phyloP scores from a whole-genome alignment of 2,113 vertebrate genomes.

The Cebidichthys violaceus region DNA sequence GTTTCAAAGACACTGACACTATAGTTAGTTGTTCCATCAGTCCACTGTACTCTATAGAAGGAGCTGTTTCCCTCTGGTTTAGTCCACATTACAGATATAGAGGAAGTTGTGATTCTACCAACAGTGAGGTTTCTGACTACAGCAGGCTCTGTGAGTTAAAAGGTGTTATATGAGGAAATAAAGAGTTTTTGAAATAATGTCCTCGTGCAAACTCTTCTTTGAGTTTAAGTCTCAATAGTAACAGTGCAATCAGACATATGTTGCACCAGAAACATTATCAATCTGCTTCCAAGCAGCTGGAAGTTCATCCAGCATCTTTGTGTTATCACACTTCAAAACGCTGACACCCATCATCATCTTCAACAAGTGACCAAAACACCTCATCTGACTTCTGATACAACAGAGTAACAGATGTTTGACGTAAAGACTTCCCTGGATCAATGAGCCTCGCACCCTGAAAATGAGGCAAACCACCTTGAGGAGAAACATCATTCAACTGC shows the following conservation, averaged over 20 bases:
- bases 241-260: background rate
- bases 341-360: background rate
- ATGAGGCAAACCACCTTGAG: background rate
- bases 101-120: conserved; percentile 25
- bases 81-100: conserved; percentile 38
- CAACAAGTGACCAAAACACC: background rate
- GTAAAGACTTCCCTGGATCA: background rate
- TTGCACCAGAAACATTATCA: background rate
- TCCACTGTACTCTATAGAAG: conserved; percentile 30
- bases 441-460: background rate
- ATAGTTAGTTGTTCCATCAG: no score
- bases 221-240: background rate
- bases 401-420: background rate
- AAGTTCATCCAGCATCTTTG: background rate
- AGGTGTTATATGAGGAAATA: background rate
- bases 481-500: background rate
- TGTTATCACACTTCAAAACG: background rate
- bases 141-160: conserved; percentile 34
- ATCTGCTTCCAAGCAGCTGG: background rate
- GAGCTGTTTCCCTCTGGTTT: conserved; percentile 37
- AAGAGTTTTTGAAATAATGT: background rate
- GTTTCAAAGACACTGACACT: no score
- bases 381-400: background rate
- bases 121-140: background rate
- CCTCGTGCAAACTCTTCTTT: background rate